Evolutionary conservation across 2,113 vertebrate species (phyloP).

Genomic region (Etheostoma cragini): DNA sequence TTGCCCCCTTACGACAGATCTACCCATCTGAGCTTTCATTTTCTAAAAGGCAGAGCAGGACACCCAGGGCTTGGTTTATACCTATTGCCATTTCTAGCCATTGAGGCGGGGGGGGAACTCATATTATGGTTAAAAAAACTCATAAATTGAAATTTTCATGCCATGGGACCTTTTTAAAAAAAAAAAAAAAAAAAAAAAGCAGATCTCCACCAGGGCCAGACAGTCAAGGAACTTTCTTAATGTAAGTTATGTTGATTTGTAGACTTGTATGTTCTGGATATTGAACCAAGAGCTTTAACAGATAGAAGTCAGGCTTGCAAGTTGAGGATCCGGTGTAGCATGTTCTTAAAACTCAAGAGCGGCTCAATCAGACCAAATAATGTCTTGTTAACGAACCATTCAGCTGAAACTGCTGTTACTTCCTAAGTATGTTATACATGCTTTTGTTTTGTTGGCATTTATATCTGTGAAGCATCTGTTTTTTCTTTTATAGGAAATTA

Average conservation of each 20-base stretch:
- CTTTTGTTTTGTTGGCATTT: conserved; percentile 15
- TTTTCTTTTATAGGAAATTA: background rate
- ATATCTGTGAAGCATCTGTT: background rate
- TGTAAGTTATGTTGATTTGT: conserved; percentile 24
- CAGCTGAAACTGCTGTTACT: conserved; percentile 18
- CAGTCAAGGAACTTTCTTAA: conserved; percentile 57
- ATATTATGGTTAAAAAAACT: too few species aligned
- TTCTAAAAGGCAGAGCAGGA: too few species aligned
- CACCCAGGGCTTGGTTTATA: too few species aligned
- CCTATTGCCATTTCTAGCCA: too few species aligned
- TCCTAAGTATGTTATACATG: conserved; percentile 1
- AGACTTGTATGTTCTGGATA: conserved; percentile 27
- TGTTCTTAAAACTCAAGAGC: conserved; percentile 31
- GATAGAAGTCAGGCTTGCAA: background rate
- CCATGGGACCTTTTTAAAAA: too few species aligned
- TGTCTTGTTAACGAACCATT: background rate
- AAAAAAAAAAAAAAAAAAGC: conserved; percentile 3
- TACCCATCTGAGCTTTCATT: too few species aligned
- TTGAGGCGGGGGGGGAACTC: too few species aligned
- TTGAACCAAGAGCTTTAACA: conserved; percentile 26
- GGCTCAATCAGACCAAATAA: conserved; percentile 9
- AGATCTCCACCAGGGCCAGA: conserved; percentile 49
- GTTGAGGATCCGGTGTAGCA: conserved; percentile 19
- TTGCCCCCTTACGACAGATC: too few species aligned
- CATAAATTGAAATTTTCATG: too few species aligned